Evolutionary conservation across 2,888 invertebrate genomes (phyloP), one percentile per base, ranked within the genome.

Genomic region (Odontocerum albicorne): DNA sequence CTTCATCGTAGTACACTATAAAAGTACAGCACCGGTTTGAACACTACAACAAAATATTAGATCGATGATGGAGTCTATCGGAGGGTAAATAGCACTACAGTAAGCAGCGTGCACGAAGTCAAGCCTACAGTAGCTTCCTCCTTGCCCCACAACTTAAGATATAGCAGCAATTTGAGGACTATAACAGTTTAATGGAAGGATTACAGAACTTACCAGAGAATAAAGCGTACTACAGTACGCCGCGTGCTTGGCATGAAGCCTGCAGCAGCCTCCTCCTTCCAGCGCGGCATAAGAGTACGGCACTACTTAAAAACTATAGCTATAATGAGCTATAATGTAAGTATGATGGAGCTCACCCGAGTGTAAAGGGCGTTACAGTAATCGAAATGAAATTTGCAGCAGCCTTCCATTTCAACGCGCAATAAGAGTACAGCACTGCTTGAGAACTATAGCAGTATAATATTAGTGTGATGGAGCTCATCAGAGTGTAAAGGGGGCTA

Each of bases 351-450:
- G 75, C 85, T 84, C 70, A 87, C 87, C 81, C 87, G 72, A 57
- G 87, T 86, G 68, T 87, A 88, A 65, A 87, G 81, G 57, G 86
- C 87, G 67, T 86, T 85, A 60, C 83, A 85, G 66, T 87, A 81
- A 47, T 87, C 87, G 62, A 85, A 83, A 73, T 86, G 85, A 62
- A 87, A 70, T 63, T 84, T 75, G 63, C 86, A 82, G 68, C 52
- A 49, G 4, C 45, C 43, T 13, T 51, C 17, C 36, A 32, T 12
- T 49, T 20, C 19, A 52, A 17, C 12, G 36, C 44, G 35, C 49
- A 32, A 33, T 47, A 53, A 21, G 55, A 49, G 32, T 56, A 56
- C 20, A 59, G 31, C 13, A 52, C 45, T 21, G 55, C 49, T 46
- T 7, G 27, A 7, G 4, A 7, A 27, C 27, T 7, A 10, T 27